Conservation (phyloP, 2,113 vertebrate genomes). For the Parus major region DNA sequence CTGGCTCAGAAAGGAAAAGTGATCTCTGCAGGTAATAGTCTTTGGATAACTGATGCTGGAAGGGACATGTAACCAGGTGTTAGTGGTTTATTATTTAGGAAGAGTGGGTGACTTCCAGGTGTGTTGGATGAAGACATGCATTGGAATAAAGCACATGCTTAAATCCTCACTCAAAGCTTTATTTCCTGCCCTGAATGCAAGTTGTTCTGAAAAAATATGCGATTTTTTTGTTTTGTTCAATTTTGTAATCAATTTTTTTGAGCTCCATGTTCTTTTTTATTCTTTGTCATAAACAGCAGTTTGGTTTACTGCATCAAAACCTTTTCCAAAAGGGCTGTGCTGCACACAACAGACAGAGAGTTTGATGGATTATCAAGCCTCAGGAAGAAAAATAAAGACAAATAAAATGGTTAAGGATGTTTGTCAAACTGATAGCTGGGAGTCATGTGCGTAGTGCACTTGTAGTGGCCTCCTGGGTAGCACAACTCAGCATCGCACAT, state of each 20-base stretch:
- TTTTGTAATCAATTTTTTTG: background rate
- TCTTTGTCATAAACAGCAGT: background rate
- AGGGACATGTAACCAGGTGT: fast-evolving
- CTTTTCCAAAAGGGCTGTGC: background rate
- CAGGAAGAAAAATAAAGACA: slow-evolving; percentile 19
- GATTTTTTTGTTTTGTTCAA: background rate
- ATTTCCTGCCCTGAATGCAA: background rate
- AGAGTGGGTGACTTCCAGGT: background rate
- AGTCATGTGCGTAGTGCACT: background rate
- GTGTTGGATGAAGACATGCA: background rate
- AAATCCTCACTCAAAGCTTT: background rate
- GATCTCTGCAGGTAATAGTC: background rate
- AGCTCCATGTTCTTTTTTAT: background rate
- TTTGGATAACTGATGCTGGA: background rate
- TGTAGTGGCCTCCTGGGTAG: background rate
- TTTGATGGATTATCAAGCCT: slow-evolving; percentile 21
- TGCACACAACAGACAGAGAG: background rate
- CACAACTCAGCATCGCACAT: background rate
- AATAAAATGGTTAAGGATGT: slow-evolving; percentile 10
- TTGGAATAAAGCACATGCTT: background rate
- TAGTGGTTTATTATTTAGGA: background rate
- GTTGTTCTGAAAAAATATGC: background rate
- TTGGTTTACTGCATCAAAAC: background rate
- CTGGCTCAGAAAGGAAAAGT: background rate
- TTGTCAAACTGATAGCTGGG: background rate